phyloP scores from a whole-genome alignment of 2,888 invertebrate genomes.

The Monochamus alternatus region DNA sequence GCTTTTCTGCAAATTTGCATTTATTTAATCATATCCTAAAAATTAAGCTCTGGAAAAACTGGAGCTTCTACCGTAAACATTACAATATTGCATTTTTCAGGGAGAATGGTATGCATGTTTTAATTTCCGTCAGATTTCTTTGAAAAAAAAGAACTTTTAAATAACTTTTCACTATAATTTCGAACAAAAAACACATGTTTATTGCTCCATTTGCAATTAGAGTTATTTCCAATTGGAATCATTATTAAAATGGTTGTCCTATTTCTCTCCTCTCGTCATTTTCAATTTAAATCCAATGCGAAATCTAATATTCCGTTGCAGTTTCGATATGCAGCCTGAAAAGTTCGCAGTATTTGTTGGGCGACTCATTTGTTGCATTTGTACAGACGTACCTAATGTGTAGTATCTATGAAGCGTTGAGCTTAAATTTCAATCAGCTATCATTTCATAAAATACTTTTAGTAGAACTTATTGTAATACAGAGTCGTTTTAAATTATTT shows the following conservation, averaged over 20 bases:
- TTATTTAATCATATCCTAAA: no score
- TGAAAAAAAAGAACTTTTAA: background rate
- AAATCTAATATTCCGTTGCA: background rate
- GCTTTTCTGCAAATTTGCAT: no score
- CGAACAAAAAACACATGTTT: background rate
- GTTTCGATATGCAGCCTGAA: background rate
- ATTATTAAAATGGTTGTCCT: background rate
- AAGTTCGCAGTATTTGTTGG: no score
- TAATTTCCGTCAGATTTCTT: background rate
- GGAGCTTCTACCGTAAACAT: no score
- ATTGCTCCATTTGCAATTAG: background rate
- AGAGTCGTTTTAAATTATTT: no score
- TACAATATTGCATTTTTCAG: background rate
- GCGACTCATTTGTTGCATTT: no score
- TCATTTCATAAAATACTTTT: no score
- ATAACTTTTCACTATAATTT: background rate
- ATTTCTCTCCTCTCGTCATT: background rate
- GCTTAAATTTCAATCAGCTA: no score
- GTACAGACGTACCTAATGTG: no score
- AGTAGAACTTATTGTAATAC: no score
- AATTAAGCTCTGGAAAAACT: no score
- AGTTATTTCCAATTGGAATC: background rate
- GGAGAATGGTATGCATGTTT: background rate
- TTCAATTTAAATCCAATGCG: background rate
- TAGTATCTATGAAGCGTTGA: no score